Conservation (phyloP, 2,888 invertebrate genomes). For the Polyommatus icarus region DNA sequence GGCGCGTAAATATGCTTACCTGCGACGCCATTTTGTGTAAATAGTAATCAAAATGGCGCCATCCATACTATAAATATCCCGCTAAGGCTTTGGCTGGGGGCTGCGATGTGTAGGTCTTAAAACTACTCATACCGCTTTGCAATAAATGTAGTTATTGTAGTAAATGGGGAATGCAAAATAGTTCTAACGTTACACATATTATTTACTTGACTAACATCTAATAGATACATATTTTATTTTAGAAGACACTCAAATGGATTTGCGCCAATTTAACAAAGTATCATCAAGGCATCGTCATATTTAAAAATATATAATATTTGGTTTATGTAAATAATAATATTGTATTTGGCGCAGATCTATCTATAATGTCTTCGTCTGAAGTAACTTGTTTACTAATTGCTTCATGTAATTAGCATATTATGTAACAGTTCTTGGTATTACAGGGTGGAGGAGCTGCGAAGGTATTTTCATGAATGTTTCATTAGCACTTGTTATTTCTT, state of each 20-base stretch:
- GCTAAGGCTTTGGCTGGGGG: slow-evolving; percentile 41
- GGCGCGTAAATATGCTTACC: slow-evolving; percentile 56
- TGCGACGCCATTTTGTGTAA: slow-evolving; percentile 38
- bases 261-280: not conserved
- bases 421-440: slow-evolving; percentile 12
- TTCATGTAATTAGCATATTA: not conserved
- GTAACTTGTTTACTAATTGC: not conserved
- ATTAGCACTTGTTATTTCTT: slow-evolving; percentile 21
- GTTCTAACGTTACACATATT: slow-evolving; percentile 13
- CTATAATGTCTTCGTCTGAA: not conserved
- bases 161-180: slow-evolving; percentile 27
- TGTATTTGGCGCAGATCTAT: not conserved
- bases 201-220: slow-evolving; percentile 11
- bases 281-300: not conserved
- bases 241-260: not conserved
- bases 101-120: slow-evolving; percentile 43
- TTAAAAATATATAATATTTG: not conserved
- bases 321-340: not conserved
- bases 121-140: slow-evolving; percentile 54
- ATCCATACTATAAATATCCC: slow-evolving; percentile 38
- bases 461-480: slow-evolving; percentile 9
- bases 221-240: not conserved
- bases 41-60: slow-evolving; percentile 36
- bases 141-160: slow-evolving; percentile 44
- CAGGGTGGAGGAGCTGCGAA: slow-evolving; percentile 26